Evolutionary conservation across 2,888 invertebrate species (phyloP).

Genomic region (Erebia ligea): DNA sequence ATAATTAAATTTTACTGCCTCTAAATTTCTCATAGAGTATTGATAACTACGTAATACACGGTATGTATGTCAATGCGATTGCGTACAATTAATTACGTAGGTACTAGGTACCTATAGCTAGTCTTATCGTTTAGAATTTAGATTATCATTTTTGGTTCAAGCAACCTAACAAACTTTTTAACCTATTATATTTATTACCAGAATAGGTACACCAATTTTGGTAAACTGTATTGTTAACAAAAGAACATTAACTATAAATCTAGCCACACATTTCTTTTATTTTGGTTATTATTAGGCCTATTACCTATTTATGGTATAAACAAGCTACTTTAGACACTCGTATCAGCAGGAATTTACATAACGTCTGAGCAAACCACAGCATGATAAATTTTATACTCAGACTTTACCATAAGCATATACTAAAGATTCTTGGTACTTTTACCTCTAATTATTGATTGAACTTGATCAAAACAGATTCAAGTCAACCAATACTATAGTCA

Average conservation of each 20-base stretch:
- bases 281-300: too few relatives aligned
- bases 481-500: neutral
- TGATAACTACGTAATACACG: neutral
- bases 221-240: too few relatives aligned
- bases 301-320: neutral
- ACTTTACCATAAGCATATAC: neutral
- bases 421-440: neutral
- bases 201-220: too few relatives aligned
- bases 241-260: too few relatives aligned
- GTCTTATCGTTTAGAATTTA: too few relatives aligned
- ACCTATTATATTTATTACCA: too few relatives aligned
- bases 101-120: too few relatives aligned
- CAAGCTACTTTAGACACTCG: neutral
- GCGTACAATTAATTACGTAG: too few relatives aligned
- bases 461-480: slow-evolving; percentile 1
- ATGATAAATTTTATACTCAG: slow-evolving; percentile 1
- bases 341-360: slow-evolving; percentile 1
- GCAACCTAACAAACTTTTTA: too few relatives aligned
- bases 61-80: slow-evolving; percentile 4
- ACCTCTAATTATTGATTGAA: too few relatives aligned
- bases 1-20: slow-evolving; percentile 38
- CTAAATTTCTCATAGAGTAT: slow-evolving; percentile 17
- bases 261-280: neutral
- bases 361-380: slow-evolving; percentile 3
- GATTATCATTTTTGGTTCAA: too few relatives aligned